phyloP scores from a whole-genome alignment of 2,797 vertebrate species.

The Cynodonichthys magdalenae region DNA sequence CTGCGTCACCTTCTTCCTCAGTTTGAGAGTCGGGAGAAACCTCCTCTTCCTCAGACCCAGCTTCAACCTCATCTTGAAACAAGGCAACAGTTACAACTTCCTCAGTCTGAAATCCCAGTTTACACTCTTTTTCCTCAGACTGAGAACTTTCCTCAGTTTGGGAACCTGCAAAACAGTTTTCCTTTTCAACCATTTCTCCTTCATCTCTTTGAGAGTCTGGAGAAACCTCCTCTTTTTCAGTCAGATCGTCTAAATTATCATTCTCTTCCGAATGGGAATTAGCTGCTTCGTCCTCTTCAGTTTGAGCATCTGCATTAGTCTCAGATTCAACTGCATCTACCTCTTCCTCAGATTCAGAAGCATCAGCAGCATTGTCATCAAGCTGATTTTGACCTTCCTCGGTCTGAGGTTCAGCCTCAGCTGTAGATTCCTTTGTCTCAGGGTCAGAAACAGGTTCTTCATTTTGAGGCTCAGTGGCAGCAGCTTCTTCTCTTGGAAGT shows the following conservation, averaged over 20 bases:
- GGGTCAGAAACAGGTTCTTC: constrained; percentile 10
- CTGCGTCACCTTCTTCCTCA: constrained; percentile 4
- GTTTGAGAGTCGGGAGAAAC: background rate
- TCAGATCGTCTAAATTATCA: background rate
- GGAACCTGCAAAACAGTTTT: background rate
- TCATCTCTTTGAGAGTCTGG: background rate
- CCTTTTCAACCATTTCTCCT: background rate
- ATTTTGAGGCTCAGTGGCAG: background rate
- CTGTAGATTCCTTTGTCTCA: background rate
- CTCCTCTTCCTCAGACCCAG: constrained; percentile 24
- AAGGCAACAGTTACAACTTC: background rate
- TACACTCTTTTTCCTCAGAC: constrained; percentile 5
- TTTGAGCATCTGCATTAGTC: constrained; percentile 3
- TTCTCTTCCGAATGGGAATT: constrained; percentile 11
- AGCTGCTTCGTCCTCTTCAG: constrained; percentile 8
- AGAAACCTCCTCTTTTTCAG: constrained; percentile 24
- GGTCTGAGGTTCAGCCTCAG: constrained; percentile 2
- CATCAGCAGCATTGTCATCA: background rate
- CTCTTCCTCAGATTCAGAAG: constrained; percentile 15
- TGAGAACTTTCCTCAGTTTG: background rate
- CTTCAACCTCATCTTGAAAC: background rate
- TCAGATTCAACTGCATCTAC: background rate
- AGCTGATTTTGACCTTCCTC: constrained; percentile 1
- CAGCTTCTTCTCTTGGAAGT: constrained; percentile 17
- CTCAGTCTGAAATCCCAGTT: background rate